Percentiles rank a stretch among this genome's conserved stretches.
Evolutionary conservation across 2,797 vertebrate species (phyloP).

Genomic region (Galagoides demidoff): DNA sequence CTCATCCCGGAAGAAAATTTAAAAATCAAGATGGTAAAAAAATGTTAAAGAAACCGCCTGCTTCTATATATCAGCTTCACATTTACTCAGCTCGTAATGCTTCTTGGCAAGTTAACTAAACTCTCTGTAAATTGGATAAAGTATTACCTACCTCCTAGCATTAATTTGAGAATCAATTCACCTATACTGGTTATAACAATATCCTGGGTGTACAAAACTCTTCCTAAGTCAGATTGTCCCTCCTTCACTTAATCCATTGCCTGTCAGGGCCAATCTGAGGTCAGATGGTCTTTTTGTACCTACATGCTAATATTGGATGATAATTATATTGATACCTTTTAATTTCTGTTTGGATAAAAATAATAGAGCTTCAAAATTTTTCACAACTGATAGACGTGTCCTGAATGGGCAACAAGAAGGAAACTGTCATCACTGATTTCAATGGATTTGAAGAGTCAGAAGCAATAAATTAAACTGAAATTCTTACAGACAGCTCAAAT

Average conservation of each 20-base stretch:
- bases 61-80: neutral
- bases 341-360: neutral
- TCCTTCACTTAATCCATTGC: neutral
- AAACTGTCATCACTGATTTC: neutral
- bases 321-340: neutral
- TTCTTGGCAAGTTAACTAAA: constrained; percentile 24
- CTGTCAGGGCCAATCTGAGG: neutral
- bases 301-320: neutral
- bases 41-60: neutral
- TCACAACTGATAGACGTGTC: neutral
- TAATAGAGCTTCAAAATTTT: neutral
- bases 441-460: neutral
- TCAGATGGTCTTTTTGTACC: neutral
- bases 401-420: neutral
- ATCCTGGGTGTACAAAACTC: neutral
- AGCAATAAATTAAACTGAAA: neutral
- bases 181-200: neutral
- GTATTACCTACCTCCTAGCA: neutral
- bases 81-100: neutral
- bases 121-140: neutral
- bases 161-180: neutral
- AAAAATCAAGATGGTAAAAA: neutral
- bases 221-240: neutral
- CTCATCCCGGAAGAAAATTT: neutral
- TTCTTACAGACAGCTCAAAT: neutral